phyloP scores from a whole-genome alignment of 2,797 vertebrate species.

The Crossoptilon crossoptilon region DNA sequence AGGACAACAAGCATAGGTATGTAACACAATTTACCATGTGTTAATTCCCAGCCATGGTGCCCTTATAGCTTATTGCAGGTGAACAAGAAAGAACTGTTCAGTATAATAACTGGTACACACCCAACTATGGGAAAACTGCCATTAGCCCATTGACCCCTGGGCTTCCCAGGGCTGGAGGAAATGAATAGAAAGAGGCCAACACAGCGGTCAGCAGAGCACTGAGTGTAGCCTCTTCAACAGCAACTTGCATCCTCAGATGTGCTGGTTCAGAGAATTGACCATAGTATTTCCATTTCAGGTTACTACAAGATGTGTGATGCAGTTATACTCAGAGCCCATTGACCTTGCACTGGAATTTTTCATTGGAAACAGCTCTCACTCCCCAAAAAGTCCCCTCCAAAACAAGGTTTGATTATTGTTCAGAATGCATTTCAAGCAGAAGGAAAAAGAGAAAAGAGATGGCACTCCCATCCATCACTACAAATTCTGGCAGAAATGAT shows the following conservation, averaged over 20 bases:
- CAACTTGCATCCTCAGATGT: background rate
- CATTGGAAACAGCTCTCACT: background rate
- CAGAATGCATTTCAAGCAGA: background rate
- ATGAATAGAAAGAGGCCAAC: background rate
- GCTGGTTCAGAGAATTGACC: background rate
- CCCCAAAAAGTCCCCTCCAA: background rate
- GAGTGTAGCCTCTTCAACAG: background rate
- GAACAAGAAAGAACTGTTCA: background rate
- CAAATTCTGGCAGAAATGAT: background rate
- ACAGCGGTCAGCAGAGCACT: background rate
- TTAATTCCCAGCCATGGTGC: background rate
- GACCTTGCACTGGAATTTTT: background rate
- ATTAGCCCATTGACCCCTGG: rapidly evolving
- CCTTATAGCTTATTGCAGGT: background rate
- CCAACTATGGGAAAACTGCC: background rate
- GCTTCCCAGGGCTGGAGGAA: background rate
- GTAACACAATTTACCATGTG: background rate
- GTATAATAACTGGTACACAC: background rate
- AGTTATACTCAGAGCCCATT: background rate
- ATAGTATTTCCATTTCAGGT: background rate
- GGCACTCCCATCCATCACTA: background rate
- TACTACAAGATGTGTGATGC: background rate
- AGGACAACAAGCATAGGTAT: background rate
- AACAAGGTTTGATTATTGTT: background rate
- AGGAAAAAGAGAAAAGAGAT: background rate